Conservation (phyloP, 1,140 invertebrate genomes). For the Bemisia tabaci region DNA sequence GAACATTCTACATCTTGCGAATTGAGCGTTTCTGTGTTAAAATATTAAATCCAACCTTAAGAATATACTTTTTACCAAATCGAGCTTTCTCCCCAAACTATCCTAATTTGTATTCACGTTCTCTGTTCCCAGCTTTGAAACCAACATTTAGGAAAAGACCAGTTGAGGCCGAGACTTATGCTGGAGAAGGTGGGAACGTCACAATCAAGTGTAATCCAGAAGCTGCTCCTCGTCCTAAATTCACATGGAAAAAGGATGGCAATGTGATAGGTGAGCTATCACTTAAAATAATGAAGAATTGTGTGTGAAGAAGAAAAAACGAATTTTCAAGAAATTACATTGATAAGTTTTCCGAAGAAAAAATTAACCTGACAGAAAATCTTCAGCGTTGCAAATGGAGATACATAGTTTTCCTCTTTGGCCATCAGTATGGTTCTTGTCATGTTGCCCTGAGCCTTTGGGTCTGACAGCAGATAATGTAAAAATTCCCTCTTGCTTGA, state of each 20-base stretch:
- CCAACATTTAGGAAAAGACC: slow-evolving; percentile 85
- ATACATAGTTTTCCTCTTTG: too few relatives aligned
- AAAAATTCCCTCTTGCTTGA: too few relatives aligned
- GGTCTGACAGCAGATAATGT: too few relatives aligned
- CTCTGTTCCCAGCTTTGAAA: slow-evolving; percentile 52
- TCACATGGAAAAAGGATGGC: slow-evolving; percentile 84
- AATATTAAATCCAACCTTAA: too few relatives aligned
- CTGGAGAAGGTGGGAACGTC: slow-evolving; percentile 77
- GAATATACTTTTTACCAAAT: too few relatives aligned
- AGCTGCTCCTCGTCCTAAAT: slow-evolving; percentile 78
- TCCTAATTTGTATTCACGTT: too few relatives aligned
- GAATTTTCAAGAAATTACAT: background rate
- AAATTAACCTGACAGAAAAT: slow-evolving; percentile 1
- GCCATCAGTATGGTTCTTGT: too few relatives aligned
- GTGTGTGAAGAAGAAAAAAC: background rate
- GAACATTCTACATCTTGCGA: too few relatives aligned
- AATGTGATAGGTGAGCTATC: slow-evolving; percentile 47
- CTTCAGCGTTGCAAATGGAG: too few relatives aligned
- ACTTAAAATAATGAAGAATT: background rate
- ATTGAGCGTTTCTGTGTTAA: too few relatives aligned
- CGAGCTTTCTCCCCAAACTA: too few relatives aligned
- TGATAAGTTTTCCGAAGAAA: background rate
- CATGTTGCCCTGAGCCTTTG: too few relatives aligned
- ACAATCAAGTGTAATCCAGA: slow-evolving; percentile 88
- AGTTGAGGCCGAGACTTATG: slow-evolving; percentile 74